phyloP scores from a whole-genome alignment of 2,113 vertebrate genomes.

The Halichoeres trimaculatus region DNA sequence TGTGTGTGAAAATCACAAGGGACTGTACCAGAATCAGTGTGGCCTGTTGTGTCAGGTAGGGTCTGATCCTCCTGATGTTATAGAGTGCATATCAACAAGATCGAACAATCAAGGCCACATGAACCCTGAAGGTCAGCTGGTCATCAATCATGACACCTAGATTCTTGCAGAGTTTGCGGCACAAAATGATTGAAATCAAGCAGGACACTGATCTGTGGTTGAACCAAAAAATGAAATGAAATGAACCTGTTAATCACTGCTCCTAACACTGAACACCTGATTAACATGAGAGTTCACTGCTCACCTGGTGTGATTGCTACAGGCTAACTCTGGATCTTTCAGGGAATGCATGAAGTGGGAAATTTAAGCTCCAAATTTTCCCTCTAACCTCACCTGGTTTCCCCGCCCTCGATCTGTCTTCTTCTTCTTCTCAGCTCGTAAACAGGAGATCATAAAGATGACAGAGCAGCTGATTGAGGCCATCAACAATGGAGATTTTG shows the following conservation, averaged over 20 bases:
- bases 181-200: too few species aligned
- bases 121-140: too few species aligned
- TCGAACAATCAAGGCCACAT: too few species aligned
- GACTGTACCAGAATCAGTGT: too few species aligned
- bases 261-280: neutral
- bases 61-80: too few species aligned
- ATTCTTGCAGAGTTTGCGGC: too few species aligned
- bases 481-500: conserved; percentile 99
- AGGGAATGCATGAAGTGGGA: neutral
- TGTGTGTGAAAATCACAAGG: too few species aligned
- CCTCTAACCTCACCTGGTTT: conserved; percentile 21
- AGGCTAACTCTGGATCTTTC: conserved; percentile 1
- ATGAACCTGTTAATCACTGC: neutral
- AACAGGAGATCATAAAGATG: conserved; percentile 99
- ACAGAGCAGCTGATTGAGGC: conserved; percentile 99
- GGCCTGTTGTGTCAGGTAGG: too few species aligned
- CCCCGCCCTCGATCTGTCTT: neutral
- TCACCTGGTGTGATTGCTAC: conserved; percentile 12
- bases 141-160: too few species aligned
- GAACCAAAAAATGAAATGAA: too few species aligned
- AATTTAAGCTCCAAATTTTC: neutral
- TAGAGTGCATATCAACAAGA: too few species aligned
- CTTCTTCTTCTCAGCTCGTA: conserved; percentile 86
- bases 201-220: too few species aligned
- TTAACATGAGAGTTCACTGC: neutral